A percentile compares a stretch with the other conserved stretches of the same genome.
phyloP scores from a whole-genome alignment of 2,888 invertebrate genomes.

The Melolontha melolontha region DNA sequence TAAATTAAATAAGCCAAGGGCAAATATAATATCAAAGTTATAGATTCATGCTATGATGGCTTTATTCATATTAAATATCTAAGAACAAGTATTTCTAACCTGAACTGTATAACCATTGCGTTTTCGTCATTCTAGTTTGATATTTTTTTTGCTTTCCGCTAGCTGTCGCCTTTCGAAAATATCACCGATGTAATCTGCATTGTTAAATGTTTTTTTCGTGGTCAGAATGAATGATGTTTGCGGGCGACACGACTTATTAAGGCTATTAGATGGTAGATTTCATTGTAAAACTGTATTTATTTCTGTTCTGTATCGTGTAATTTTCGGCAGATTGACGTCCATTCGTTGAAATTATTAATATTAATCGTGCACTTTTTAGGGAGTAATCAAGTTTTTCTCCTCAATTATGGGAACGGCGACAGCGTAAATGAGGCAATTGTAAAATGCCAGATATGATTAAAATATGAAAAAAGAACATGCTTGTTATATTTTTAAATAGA shows the following conservation, averaged over 20 bases:
- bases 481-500: no score
- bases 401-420: no score
- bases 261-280: constrained; percentile 17
- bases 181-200: constrained; percentile 16
- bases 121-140: not conserved
- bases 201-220: constrained; percentile 15
- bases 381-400: no score
- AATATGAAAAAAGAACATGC: no score
- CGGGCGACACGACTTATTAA: constrained; percentile 18
- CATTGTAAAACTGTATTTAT: constrained; percentile 6
- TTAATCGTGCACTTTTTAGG: not conserved
- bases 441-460: no score
- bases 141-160: constrained; percentile 11
- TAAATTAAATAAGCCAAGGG: no score
- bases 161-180: constrained; percentile 13
- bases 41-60: no score
- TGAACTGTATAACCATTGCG: not conserved
- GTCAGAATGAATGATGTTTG: constrained; percentile 16
- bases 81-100: constrained; percentile 1
- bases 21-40: no score
- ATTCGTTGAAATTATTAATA: constrained; percentile 15
- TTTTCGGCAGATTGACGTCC: not conserved
- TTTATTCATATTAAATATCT: not conserved
- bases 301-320: constrained; percentile 3
- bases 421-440: no score